Evolutionary conservation across 1,140 invertebrate species (phyloP).

Genomic region (Tetramorium parvispinum): DNA sequence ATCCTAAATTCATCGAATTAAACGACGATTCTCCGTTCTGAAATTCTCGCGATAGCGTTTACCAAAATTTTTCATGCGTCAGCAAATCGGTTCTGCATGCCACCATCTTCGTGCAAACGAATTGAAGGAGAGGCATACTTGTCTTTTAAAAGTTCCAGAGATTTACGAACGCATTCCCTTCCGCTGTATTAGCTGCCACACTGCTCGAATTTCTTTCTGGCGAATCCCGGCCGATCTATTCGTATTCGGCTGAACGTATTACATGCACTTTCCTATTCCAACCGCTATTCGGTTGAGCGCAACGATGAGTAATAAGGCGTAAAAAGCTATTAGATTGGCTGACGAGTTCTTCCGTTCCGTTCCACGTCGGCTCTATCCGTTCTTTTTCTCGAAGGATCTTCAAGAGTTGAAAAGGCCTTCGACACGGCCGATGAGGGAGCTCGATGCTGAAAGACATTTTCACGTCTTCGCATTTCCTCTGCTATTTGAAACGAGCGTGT

Average conservation of each 20-base stretch:
- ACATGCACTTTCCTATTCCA: constrained; percentile 55
- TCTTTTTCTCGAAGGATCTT: constrained; percentile 56
- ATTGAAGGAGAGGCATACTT: constrained; percentile 11
- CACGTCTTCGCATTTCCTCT: constrained; percentile 55
- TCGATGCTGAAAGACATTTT: constrained; percentile 62
- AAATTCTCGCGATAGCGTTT: neutral
- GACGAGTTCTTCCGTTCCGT: constrained; percentile 55
- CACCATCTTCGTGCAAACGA: neutral
- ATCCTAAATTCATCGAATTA: neutral
- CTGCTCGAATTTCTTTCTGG: neutral
- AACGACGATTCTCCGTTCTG: neutral
- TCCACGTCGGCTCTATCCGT: constrained; percentile 27
- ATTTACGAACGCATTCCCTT: constrained; percentile 34
- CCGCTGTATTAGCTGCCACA: constrained; percentile 24
- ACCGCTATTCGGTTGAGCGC: constrained; percentile 39
- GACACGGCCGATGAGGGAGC: constrained; percentile 39
- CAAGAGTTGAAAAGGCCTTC: constrained; percentile 63
- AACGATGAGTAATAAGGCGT: constrained; percentile 75
- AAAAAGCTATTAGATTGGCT: constrained; percentile 73
- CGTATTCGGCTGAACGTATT: constrained; percentile 32
- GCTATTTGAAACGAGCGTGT: constrained; percentile 18
- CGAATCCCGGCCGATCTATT: neutral
- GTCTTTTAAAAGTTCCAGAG: constrained; percentile 19
- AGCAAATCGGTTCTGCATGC: neutral
- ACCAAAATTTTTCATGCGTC: constrained; percentile 22